Evolutionary conservation across 2,888 invertebrate genomes (phyloP), one percentile per base, ranked within the genome.

Genomic region (Bimastos eiseni): DNA sequence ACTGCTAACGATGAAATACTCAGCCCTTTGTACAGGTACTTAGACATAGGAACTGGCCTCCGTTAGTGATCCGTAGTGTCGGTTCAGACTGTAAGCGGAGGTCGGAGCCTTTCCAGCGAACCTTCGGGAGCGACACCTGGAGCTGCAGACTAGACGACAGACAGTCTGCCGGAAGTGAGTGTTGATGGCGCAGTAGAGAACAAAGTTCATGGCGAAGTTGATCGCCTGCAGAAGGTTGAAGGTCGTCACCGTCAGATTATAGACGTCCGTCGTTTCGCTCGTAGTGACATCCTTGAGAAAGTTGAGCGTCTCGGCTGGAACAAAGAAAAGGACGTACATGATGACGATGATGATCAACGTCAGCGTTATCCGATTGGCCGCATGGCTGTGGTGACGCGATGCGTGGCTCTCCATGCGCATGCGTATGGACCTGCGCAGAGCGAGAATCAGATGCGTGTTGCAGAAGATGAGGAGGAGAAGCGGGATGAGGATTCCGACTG

Each of bases 321-420:
- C 94, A 30, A 94, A 94, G 24, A 94, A 92, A 38, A 94, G 92
- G 0, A 94, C 93, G 91, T 94, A 94, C 83, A 94, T 92, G n/a
- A 94, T 92, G 36, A 94, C 93, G 36, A 94, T 93, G 0, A 93
- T 93, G 36, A 94, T 93, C 21, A 94, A 92, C 0, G 94, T 94
- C 55, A 94, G 93, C 6, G 94, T 94, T 37, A 94, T 91, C 2
- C 94, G 93, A 90, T 94, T 93, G 44, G 91, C 91, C 3, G 90
- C 90, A 37, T 90, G 89, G 91, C 93, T 93, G 21, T 89, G 89
- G 0, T 92, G 91, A 89, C 93, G 93, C 8, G 90, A 84, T 0
- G 93, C 91, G 89, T 93, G 92, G 92, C 93, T 93, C 15, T 89
- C 84, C 11, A 83, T 34, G n/a, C 91, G 90, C 83, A 91, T 44